Conservation (phyloP, 2,113 vertebrate species). For the Menura novaehollandiae region DNA sequence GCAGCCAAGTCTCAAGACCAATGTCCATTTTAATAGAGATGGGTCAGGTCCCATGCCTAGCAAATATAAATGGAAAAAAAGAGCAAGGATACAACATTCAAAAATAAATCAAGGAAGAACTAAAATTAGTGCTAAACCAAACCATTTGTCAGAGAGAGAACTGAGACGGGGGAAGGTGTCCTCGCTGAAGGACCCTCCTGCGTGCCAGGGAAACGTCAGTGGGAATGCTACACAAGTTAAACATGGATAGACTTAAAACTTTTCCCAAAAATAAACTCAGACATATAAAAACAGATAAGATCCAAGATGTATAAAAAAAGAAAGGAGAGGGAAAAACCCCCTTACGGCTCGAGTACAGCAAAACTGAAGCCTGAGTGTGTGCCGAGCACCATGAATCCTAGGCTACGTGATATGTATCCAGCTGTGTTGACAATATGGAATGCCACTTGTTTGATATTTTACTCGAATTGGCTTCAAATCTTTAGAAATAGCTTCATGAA, state of each 20-base stretch:
- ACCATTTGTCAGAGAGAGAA: not conserved
- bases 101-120: not conserved
- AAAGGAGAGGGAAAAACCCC: not conserved
- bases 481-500: conserved; percentile 36
- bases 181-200: not conserved
- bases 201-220: fast-evolving
- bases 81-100: not conserved
- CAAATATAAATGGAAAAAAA: not conserved
- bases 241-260: not conserved
- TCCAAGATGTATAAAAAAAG: not conserved
- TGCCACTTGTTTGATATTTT: conserved; percentile 38
- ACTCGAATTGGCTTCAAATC: not conserved
- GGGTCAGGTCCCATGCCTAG: not conserved
- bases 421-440: conserved; percentile 40
- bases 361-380: not conserved
- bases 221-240: not conserved
- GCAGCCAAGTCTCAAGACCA: not conserved
- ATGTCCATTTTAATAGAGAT: not conserved
- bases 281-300: not conserved
- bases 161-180: not conserved
- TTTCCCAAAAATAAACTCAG: not conserved
- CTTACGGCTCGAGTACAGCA: not conserved
- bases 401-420: not conserved
- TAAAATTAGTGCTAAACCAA: not conserved
- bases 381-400: not conserved